Evolutionary conservation across 2,888 invertebrate species (phyloP).

Genomic region (Apamea crenata): DNA sequence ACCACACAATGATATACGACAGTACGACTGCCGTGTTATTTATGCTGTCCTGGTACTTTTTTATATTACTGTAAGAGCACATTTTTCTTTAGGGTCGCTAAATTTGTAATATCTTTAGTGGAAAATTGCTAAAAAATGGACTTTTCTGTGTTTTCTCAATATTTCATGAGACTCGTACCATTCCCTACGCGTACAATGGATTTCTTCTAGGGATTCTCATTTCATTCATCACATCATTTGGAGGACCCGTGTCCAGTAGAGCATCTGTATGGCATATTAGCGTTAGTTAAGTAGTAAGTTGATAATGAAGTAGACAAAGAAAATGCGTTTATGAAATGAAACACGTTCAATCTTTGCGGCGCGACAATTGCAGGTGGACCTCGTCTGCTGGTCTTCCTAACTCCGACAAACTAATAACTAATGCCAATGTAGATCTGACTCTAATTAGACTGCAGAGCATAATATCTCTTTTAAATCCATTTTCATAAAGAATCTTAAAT

Average conservation of each 20-base stretch:
- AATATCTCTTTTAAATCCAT: not conserved
- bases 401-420: not conserved
- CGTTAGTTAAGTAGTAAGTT: not conserved
- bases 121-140: not conserved
- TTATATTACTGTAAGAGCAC: conserved; percentile 29
- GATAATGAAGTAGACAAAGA: not conserved
- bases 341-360: not conserved
- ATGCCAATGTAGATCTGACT: not conserved
- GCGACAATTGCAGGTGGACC: not conserved
- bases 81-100: conserved; percentile 15
- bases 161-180: not conserved
- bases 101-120: conserved; percentile 15
- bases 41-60: conserved; percentile 43
- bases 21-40: conserved; percentile 17
- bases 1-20: conserved; percentile 38
- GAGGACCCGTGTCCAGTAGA: not conserved
- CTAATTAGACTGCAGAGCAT: not conserved
- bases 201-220: not conserved
- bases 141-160: not conserved
- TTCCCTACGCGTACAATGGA: not conserved
- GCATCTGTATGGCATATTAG: not conserved
- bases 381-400: not conserved
- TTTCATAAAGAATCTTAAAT: not conserved
- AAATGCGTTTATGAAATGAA: not conserved
- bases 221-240: too few relatives aligned